Percentiles rank a stretch among this genome's conserved stretches.
These are phyloP conservation scores for Kuschelorhynchus macadamiae DNA, from an alignment of 2,888 invertebrate genomes.

Conservation along the genomic window DNA sequence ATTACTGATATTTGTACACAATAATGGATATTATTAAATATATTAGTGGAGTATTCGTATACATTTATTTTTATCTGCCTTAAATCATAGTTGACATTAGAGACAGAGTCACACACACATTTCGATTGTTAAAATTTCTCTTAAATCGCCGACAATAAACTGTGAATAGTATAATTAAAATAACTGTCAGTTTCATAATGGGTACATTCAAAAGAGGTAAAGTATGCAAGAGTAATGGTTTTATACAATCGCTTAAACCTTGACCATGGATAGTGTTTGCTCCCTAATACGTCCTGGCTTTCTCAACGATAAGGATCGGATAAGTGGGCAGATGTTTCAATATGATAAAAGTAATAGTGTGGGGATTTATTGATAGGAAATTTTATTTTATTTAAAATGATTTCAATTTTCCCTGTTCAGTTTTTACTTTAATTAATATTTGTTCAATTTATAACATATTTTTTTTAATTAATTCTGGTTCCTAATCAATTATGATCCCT, in stretches of 20 bases:
- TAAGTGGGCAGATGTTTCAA: conserved; percentile 24
- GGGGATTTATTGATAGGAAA: too few relatives aligned
- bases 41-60: too few relatives aligned
- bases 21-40: too few relatives aligned
- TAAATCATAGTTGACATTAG: too few relatives aligned
- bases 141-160: neutral
- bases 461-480: too few relatives aligned
- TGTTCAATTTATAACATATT: too few relatives aligned
- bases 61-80: too few relatives aligned
- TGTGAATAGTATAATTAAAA: neutral
- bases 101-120: neutral
- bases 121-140: neutral
- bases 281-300: conserved; percentile 27
- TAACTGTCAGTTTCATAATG: neutral
- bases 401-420: too few relatives aligned
- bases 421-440: too few relatives aligned
- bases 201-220: conserved; percentile 1
- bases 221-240: conserved; percentile 9
- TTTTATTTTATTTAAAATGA: too few relatives aligned
- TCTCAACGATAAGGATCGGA: conserved; percentile 23
- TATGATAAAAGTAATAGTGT: neutral
- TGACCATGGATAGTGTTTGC: conserved; percentile 25
- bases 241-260: conserved; percentile 20
- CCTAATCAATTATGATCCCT: too few relatives aligned
- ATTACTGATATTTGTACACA: too few relatives aligned